Evolutionary conservation across 2,797 vertebrate genomes (phyloP).

Genomic region (Sebastes jordani): DNA sequence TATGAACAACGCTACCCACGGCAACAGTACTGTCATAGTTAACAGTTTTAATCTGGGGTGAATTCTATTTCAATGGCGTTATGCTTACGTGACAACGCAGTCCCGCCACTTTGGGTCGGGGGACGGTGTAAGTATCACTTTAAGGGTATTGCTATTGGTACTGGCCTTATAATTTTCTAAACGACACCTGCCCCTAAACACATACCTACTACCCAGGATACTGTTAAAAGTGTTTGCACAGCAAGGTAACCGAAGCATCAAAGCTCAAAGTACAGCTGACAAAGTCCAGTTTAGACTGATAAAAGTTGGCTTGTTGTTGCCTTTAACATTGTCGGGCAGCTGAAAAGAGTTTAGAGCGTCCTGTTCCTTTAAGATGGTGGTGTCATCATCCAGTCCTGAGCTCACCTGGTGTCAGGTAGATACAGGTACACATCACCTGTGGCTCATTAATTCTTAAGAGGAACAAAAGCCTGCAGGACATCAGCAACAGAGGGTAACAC

Average conservation of each 20-base stretch:
- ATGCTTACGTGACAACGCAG: no score
- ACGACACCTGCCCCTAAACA: background rate
- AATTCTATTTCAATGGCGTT: no score
- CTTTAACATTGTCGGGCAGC: background rate
- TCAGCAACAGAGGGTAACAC: background rate
- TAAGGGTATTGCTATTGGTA: no score
- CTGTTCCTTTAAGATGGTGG: background rate
- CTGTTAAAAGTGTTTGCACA: background rate
- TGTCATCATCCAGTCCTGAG: background rate
- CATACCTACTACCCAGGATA: background rate
- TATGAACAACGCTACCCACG: no score
- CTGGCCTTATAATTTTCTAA: no score
- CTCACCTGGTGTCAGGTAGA: background rate
- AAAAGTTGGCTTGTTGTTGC: no score
- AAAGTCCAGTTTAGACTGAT: background rate
- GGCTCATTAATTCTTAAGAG: background rate
- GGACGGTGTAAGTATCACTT: no score
- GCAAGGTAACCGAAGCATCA: background rate
- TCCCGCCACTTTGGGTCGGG: no score
- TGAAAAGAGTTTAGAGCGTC: background rate
- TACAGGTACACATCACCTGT: no score
- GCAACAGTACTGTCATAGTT: no score
- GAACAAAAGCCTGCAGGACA: background rate
- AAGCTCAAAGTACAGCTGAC: background rate
- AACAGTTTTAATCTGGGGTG: no score